Conservation (phyloP, 2,113 vertebrate species). For the Patagioenas fasciata region DNA sequence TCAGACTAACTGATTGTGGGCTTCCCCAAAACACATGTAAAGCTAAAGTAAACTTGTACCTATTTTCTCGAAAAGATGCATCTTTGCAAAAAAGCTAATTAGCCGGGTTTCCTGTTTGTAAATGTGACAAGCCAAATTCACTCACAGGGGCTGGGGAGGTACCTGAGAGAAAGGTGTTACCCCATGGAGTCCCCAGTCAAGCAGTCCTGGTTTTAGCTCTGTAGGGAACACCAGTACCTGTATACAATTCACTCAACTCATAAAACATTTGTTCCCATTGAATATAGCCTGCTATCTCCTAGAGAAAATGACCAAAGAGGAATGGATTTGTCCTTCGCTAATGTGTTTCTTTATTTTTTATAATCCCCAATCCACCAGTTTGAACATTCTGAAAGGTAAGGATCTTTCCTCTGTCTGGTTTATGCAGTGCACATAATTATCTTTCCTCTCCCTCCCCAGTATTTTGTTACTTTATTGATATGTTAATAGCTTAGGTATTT, state of each 20-base stretch:
- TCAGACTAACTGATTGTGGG: background rate
- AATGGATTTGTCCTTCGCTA: background rate
- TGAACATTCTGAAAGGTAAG: background rate
- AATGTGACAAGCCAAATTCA: background rate
- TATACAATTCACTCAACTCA: background rate
- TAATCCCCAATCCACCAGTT: background rate
- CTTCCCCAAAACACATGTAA: background rate
- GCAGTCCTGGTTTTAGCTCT: background rate
- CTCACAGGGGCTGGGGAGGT: background rate
- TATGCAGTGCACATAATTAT: background rate
- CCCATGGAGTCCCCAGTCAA: background rate
- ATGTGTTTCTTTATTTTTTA: background rate
- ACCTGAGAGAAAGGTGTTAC: background rate
- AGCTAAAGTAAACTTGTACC: background rate
- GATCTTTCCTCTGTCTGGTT: background rate
- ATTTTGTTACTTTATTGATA: background rate
- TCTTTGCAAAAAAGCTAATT: fast-evolving
- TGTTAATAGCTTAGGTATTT: background rate
- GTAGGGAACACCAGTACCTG: background rate
- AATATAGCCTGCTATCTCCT: too few relatives aligned
- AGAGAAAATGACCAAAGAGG: background rate
- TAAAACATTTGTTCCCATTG: background rate
- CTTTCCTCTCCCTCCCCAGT: background rate
- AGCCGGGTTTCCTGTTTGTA: background rate
- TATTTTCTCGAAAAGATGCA: background rate